Percentiles rank a stretch among this genome's conserved stretches.
phyloP scores from a whole-genome alignment of 2,113 vertebrate species.

The Oenanthe melanoleuca region DNA sequence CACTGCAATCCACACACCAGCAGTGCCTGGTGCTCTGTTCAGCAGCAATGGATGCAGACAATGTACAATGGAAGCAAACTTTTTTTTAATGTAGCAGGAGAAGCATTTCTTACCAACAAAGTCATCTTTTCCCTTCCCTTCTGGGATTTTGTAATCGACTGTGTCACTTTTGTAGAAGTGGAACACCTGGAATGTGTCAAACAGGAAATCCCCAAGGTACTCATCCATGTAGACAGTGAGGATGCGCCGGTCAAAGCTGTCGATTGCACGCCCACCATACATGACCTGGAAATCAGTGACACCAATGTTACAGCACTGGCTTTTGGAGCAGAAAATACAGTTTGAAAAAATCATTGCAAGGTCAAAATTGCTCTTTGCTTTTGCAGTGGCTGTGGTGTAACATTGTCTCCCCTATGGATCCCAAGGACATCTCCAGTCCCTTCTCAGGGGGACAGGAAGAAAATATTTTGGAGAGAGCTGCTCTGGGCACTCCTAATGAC shows the following conservation, averaged over 20 bases:
- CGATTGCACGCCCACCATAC: conserved; percentile 91
- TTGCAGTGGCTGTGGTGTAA: not conserved
- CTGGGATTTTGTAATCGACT: conserved; percentile 88
- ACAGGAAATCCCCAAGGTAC: conserved; percentile 94
- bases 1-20: accelerated
- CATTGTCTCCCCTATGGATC: not conserved
- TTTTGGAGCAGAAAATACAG: not conserved
- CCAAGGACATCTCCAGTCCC: not conserved
- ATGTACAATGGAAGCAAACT: accelerated
- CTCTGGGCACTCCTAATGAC: not conserved
- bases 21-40: not conserved
- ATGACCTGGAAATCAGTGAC: conserved; percentile 81
- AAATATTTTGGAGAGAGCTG: not conserved
- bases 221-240: conserved; percentile 94
- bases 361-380: not conserved
- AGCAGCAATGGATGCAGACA: accelerated
- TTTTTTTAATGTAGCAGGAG: not conserved
- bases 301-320: accelerated
- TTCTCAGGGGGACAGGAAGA: not conserved
- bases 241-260: conserved; percentile 94
- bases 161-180: conserved; percentile 87
- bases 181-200: conserved; percentile 88
- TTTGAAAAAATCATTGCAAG: not conserved
- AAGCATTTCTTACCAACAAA: conserved; percentile 84
- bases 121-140: conserved; percentile 74